A percentile compares a stretch with the other conserved stretches of the same genome.
phyloP scores from a whole-genome alignment of 2,797 vertebrate genomes.

The Amblyopsis hoosieri region DNA sequence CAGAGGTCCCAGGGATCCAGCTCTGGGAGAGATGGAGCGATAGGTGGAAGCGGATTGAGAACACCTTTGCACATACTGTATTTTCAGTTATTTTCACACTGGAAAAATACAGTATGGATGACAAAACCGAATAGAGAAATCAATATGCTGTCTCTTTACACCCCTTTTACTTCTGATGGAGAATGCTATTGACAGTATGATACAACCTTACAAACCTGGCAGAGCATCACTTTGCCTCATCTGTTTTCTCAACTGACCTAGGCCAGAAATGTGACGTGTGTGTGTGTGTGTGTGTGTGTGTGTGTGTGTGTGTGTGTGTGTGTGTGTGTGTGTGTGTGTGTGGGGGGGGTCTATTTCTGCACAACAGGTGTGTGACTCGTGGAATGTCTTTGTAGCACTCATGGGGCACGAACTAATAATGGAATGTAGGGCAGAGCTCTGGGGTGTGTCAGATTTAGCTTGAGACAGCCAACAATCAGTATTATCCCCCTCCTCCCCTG shows the following conservation, averaged over 20 bases:
- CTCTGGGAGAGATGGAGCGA: slow-evolving; percentile 13
- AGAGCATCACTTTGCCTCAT: neutral
- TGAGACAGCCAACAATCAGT: slow-evolving; percentile 13
- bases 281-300: too few species aligned
- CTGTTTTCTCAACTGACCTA: slow-evolving; percentile 2
- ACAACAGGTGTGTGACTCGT: slow-evolving; percentile 19
- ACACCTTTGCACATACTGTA: neutral
- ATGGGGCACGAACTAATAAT: slow-evolving; percentile 41
- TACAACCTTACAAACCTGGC: neutral
- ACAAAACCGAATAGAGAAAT: slow-evolving; percentile 8
- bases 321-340: too few species aligned
- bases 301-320: too few species aligned
- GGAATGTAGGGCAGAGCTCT: slow-evolving; percentile 64
- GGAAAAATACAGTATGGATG: neutral
- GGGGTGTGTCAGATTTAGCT: slow-evolving; percentile 62
- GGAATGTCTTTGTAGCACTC: slow-evolving; percentile 6
- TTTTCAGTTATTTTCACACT: too few species aligned
- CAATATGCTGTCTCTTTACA: neutral
- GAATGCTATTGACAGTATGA: neutral
- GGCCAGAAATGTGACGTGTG: neutral
- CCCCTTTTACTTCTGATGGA: neutral
- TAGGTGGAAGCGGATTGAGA: neutral
- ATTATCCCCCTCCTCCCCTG: slow-evolving; percentile 27
- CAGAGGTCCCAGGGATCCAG: slow-evolving; percentile 15
- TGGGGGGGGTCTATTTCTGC: neutral